Evolutionary conservation across 2,113 vertebrate species (phyloP).

Genomic region (Apodemus sylvaticus): DNA sequence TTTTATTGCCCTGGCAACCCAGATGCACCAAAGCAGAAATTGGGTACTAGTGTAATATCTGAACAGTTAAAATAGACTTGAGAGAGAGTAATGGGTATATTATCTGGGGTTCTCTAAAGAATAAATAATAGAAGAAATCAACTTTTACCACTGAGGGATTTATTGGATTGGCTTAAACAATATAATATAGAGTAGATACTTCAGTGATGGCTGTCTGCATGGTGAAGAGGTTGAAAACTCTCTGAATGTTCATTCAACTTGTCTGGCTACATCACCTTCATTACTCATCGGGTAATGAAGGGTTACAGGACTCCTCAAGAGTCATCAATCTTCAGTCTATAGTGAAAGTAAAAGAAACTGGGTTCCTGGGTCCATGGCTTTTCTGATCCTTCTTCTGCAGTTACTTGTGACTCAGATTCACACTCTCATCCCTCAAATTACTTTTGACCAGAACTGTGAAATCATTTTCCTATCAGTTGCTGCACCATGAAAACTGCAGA

Average conservation of each 20-base stretch:
- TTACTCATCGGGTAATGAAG: background rate
- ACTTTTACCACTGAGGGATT: background rate
- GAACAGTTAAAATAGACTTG: background rate
- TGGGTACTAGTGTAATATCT: background rate
- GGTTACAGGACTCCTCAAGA: background rate
- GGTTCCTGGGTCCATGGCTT: background rate
- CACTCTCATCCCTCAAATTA: conserved; percentile 51
- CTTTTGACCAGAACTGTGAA: conserved; percentile 60
- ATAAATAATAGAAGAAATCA: background rate
- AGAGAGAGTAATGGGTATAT: too few relatives aligned
- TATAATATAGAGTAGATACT: too few relatives aligned
- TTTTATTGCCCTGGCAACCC: background rate
- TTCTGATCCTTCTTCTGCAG: background rate
- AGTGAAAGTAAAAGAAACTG: background rate
- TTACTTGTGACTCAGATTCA: background rate
- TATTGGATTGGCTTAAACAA: background rate
- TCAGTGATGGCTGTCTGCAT: background rate
- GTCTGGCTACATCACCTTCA: background rate
- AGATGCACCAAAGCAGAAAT: background rate
- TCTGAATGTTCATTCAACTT: too few relatives aligned
- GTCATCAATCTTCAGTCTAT: background rate
- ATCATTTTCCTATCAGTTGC: background rate
- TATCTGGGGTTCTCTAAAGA: background rate
- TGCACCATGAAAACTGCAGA: conserved; percentile 6
- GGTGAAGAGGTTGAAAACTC: background rate